Percentiles rank a stretch among this genome's conserved stretches.
Conservation (phyloP, 2,113 vertebrate species). For the Ciconia stormi region DNA sequence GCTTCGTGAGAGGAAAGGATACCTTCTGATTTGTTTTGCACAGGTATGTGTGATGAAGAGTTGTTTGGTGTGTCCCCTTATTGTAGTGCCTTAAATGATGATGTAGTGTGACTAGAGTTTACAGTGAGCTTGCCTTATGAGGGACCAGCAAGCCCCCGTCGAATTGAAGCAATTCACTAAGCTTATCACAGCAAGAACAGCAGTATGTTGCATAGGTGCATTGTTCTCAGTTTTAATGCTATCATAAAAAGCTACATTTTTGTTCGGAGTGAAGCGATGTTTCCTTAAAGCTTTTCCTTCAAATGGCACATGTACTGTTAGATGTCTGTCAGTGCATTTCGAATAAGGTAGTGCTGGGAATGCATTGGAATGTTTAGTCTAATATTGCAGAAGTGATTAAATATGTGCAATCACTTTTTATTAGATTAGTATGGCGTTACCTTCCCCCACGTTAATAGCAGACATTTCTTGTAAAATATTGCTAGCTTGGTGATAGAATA, state of each 20-base stretch:
- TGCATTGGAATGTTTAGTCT: constrained; percentile 72
- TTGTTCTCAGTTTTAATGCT: constrained; percentile 66
- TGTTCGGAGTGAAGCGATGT: constrained; percentile 52
- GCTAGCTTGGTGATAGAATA: constrained; percentile 73
- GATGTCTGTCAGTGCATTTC: constrained; percentile 70
- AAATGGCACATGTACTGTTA: constrained; percentile 69
- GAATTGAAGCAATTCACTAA: constrained; percentile 70
- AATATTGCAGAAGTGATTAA: constrained; percentile 69
- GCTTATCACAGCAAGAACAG: constrained; percentile 70
- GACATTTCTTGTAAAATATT: constrained; percentile 74
- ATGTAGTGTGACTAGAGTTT: constrained; percentile 86
- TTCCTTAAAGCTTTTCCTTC: constrained; percentile 52
- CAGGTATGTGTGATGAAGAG: constrained; percentile 87
- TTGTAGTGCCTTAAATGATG: constrained; percentile 89
- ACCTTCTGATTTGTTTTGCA: constrained; percentile 84
- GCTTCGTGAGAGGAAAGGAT: constrained; percentile 74
- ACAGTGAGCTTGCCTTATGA: constrained; percentile 87
- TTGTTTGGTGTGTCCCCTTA: constrained; percentile 81
- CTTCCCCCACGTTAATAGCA: constrained; percentile 72
- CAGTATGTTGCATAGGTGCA: constrained; percentile 63
- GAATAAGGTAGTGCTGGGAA: constrained; percentile 65
- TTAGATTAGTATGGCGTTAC: constrained; percentile 64
- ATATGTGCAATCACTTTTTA: constrained; percentile 74
- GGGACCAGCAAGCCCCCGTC: constrained; percentile 82
- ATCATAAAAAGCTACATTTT: constrained; percentile 22